Conservation (phyloP, 2,888 invertebrate genomes). For the Calameuta pallipes region DNA sequence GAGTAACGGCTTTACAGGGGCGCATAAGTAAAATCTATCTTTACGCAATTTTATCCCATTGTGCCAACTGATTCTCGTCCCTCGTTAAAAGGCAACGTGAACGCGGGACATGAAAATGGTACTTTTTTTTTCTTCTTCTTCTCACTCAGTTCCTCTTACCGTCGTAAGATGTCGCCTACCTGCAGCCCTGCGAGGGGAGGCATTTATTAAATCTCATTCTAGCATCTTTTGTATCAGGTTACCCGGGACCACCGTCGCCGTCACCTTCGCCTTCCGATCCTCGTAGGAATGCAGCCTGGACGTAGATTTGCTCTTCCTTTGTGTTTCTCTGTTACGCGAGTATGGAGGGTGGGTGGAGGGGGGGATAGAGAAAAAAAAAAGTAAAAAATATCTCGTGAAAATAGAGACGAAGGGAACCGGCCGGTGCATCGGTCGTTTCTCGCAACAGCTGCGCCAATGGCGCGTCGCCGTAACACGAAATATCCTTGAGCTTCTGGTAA, state of each 20-base stretch:
- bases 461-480: not conserved
- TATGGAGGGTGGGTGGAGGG: not conserved
- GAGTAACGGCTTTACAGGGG: not conserved
- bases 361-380: not conserved
- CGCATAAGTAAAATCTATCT: not conserved
- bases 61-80: not conserved
- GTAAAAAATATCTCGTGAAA: not conserved
- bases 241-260: constrained; percentile 25
- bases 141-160: constrained; percentile 41
- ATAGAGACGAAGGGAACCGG: not conserved
- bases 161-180: constrained; percentile 49
- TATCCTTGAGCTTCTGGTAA: not conserved
- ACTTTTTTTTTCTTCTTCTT: constrained; percentile 9
- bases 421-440: not conserved
- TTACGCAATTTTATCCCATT: constrained; percentile 7
- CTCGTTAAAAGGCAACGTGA: not conserved
- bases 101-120: constrained; percentile 35
- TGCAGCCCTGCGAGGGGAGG: constrained; percentile 25
- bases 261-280: not conserved
- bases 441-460: constrained; percentile 4
- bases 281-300: not conserved
- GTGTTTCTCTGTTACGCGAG: not conserved
- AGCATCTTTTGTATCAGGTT: constrained; percentile 51
- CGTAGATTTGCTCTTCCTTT: constrained; percentile 17
- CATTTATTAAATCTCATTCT: constrained; percentile 61